Evolutionary conservation across 2,888 invertebrate species (phyloP).

Genomic region (Chesias legatella): DNA sequence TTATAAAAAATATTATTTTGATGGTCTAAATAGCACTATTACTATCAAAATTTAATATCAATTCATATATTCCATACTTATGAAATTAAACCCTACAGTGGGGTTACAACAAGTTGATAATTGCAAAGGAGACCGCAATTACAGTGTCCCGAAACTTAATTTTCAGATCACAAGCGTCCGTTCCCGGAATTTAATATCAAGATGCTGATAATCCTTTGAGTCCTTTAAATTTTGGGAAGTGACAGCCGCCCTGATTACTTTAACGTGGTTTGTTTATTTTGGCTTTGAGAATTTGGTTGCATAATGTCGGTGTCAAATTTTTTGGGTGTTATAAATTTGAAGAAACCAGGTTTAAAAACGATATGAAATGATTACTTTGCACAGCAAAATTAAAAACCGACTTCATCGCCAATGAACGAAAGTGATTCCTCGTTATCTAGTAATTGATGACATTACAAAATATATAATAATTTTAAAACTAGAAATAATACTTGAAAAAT

Average conservation of each 20-base stretch:
- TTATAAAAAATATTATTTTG: no score
- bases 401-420: no score
- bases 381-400: no score
- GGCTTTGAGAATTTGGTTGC: not conserved
- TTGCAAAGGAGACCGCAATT: constrained; percentile 13
- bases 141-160: constrained; percentile 26
- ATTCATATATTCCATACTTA: no score
- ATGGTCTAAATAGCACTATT: no score
- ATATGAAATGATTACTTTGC: no score
- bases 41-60: no score
- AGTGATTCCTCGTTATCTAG: no score
- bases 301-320: constrained; percentile 6
- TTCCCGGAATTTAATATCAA: constrained; percentile 27
- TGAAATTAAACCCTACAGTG: not conserved
- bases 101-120: not conserved
- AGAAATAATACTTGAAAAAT: no score
- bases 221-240: constrained; percentile 25
- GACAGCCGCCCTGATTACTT: constrained; percentile 26
- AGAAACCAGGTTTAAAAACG: no score
- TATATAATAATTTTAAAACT: constrained; percentile 1
- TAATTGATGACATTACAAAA: no score
- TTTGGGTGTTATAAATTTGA: no score
- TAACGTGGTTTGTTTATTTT: constrained; percentile 14
- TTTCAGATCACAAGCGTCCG: constrained; percentile 28
- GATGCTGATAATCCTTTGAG: constrained; percentile 30